Evolutionary conservation across 2,888 invertebrate species (phyloP), one percentile per base, ranked within the genome.

Genomic region (Harpagoxenus sublaevis): DNA sequence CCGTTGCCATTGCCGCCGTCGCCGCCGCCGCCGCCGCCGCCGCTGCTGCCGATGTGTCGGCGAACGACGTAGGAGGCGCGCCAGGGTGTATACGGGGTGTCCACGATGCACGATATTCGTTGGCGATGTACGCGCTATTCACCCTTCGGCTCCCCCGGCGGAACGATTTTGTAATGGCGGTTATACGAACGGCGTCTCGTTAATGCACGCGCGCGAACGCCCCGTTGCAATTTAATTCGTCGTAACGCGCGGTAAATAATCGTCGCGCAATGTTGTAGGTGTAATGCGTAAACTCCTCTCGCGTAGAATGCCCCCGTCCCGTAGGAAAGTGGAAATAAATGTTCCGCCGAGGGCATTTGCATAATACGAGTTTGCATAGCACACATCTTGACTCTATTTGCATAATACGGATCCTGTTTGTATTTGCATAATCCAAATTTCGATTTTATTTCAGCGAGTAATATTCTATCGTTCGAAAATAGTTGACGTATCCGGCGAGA

Each of bases 21-120:
- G n/a, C 53, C 53, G 51, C 6, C 6, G 35, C 39, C 42, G 45
- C 10, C 70, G 57, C 31, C 18, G 53, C 39, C 12, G 82, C 45
- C 23, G 51, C 5, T 8, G 35, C 23, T 18, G 39, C 73, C 63
- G n/a, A 78, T 86, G 85, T 84, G 89, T 89, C 74, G 89, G 51
- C 55, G 68, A 63, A 65, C 87, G 87, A 87, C 79, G 70, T 78
- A 60, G 71, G 68, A 73, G 31, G 15, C 31, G 18, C 77, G 75
- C 51, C 71, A 71, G 77, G 68, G 60, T 62, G 9, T 87, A 87
- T 87, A 89, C 89, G 62, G 85, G 88, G 89, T 87, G 85, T 81
- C 81, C 79, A 63, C 42, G 74, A 77, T 35, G 45, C 79, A 63
- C 42, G 74, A 77, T 35, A 53, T 70, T 51, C 62, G 63, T 28